A percentile compares a stretch with the other conserved stretches of the same genome.
Conservation (phyloP, 1,140 invertebrate species). For the Lerema accius region DNA sequence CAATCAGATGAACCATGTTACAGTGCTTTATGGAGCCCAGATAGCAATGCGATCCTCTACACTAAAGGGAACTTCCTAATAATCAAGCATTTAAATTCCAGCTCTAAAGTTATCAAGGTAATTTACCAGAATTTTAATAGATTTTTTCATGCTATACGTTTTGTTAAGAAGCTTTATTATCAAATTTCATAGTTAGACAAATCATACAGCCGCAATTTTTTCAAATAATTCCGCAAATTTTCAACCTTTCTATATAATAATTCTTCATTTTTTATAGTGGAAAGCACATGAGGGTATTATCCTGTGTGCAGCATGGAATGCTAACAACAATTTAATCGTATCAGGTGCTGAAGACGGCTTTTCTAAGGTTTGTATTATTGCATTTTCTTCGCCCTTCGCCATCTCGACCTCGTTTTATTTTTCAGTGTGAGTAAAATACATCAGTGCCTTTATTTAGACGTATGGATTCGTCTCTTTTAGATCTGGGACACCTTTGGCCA, state of each 20-base stretch:
- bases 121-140: too few species aligned
- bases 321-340: constrained; percentile 93
- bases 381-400: too few species aligned
- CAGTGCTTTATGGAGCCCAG: constrained; percentile 93
- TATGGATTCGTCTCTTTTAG: too few species aligned
- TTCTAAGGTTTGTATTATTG: constrained; percentile 90
- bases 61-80: constrained; percentile 92
- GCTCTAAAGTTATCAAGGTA: constrained; percentile 93
- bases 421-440: too few species aligned
- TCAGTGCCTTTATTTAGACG: too few species aligned
- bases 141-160: too few species aligned
- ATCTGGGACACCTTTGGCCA: constrained; percentile 95
- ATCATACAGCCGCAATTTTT: too few species aligned
- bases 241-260: too few species aligned
- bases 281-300: constrained; percentile 97
- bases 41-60: constrained; percentile 92
- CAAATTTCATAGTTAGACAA: too few species aligned
- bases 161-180: too few species aligned
- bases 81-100: constrained; percentile 95
- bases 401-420: too few species aligned
- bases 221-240: too few species aligned
- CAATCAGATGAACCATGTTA: constrained; percentile 92
- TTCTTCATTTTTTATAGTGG: constrained; percentile 91
- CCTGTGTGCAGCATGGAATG: constrained; percentile 94
- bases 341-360: constrained; percentile 98